These are phyloP conservation scores for Glyphotaelius pellucidus DNA, from an alignment of 2,888 invertebrate genomes.

Conservation along the genomic window DNA sequence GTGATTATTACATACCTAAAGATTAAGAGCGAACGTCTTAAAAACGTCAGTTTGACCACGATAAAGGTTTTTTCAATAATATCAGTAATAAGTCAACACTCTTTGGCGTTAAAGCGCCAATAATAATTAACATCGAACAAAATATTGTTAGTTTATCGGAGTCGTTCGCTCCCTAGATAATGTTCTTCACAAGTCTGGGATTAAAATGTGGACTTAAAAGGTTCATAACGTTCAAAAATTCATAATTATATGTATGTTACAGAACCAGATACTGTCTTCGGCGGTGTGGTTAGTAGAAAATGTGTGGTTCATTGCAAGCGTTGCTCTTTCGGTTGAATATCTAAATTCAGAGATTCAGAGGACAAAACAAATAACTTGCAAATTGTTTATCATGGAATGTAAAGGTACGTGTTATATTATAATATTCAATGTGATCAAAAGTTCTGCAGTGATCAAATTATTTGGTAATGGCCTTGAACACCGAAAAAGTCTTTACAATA, in stretches of 20 bases:
- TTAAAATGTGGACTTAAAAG: neutral
- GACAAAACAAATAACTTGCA: neutral
- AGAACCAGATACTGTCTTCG: neutral
- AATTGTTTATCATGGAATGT: neutral
- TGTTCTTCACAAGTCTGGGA: neutral
- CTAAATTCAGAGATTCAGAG: neutral
- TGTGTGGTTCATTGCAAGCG: neutral
- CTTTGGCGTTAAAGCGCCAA: neutral
- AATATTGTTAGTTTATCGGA: neutral
- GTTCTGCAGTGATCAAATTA: too few species aligned
- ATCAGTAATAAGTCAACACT: neutral
- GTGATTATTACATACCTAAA: neutral
- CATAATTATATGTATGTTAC: neutral
- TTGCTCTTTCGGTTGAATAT: neutral
- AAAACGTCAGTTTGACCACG: too few species aligned
- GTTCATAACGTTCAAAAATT: neutral
- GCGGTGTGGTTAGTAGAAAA: neutral
- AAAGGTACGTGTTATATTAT: neutral
- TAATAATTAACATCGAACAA: neutral
- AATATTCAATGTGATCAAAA: neutral
- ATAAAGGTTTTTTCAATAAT: neutral
- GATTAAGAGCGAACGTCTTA: too few species aligned
- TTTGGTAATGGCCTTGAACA: too few species aligned
- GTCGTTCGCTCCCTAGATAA: neutral
- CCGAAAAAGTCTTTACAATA: too few species aligned